Evolutionary conservation across 2,888 invertebrate genomes (phyloP), one percentile per base, ranked within the genome.

Genomic region (Allygus modestus): DNA sequence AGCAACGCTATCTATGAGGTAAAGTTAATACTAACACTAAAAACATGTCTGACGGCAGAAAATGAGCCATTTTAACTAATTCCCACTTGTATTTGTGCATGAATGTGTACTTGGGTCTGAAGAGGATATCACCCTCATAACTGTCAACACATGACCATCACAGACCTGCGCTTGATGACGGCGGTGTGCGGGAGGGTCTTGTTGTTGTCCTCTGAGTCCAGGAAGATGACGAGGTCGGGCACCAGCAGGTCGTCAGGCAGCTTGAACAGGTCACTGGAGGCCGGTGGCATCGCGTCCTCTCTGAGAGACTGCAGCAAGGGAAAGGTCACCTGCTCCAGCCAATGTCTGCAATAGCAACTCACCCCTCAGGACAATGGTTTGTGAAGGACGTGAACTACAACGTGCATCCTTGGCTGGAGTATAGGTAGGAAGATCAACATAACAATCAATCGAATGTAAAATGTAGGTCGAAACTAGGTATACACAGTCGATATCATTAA

Each of bases 271-370:
- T 51, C 28, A 15, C 41, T 28, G 4, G 77, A 46, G 2, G 41
- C 17, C 1, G 77, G 77, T 20, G 77, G 77, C 12, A 31, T 15
- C 0, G 17, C 12, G 15, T 37, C 41, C 17, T 1, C 46, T 26
- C 17, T 1, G 2, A 77, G 51, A 5, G 2, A 51, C 5, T 77
- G 77, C 12, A 77, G 26, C 46, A 77, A 28, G 9, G 41, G 37
- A 26, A 77, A 77, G 0, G 51, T 46, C 51, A 77, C 46, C 28
- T 77, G 77, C 28, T 77, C 77, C 77, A 43, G 37, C 77, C 77
- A 77, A 26, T 77, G 41, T 28, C 77, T 77, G 71, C 0, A 41
- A 41, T 2, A 41, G 31, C 4, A 69, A n/a, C n/a, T n/a, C n/a
- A n/a, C n/a, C n/a, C n/a, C n/a, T n/a, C n/a, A n/a, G n/a, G n/a